phyloP scores from a whole-genome alignment of 2,797 vertebrate genomes.

The Poeciliopsis paucimaculata region DNA sequence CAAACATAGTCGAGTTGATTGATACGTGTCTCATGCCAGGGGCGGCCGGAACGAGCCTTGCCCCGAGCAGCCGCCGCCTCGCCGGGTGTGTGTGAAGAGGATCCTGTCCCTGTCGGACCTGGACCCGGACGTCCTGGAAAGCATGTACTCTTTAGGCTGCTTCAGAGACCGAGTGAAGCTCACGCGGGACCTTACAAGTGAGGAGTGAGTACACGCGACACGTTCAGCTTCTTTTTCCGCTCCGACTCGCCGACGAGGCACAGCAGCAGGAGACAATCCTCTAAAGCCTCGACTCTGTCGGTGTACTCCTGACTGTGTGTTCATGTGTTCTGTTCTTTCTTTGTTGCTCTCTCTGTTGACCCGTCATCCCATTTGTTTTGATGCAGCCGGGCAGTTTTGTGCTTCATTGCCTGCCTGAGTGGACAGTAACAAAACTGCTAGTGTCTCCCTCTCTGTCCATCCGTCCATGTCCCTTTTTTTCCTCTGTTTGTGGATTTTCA shows the following conservation, averaged over 20 bases:
- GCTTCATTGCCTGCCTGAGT: constrained; percentile 38
- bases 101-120: constrained; percentile 88
- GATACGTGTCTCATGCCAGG: constrained; percentile 61
- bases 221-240: constrained; percentile 25
- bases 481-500: not conserved
- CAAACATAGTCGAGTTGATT: too few relatives aligned
- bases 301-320: not conserved
- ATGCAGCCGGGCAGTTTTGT: constrained; percentile 26
- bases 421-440: constrained; percentile 37
- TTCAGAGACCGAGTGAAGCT: constrained; percentile 90
- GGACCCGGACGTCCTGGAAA: constrained; percentile 92
- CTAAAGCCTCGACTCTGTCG: not conserved
- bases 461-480: not conserved
- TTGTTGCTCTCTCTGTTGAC: constrained; percentile 8
- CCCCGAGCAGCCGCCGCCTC: constrained; percentile 88
- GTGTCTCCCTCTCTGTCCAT: constrained; percentile 1
- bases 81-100: constrained; percentile 87
- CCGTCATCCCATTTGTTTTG: constrained; percentile 12
- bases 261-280: not conserved
- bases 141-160: constrained; percentile 93
- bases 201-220: constrained; percentile 85
- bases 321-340: not conserved
- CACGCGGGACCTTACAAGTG: constrained; percentile 89
- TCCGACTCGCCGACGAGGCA: not conserved
- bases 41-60: constrained; percentile 90